phyloP scores from a whole-genome alignment of 2,888 invertebrate species.

The Caenorhabditis auriculariae region DNA sequence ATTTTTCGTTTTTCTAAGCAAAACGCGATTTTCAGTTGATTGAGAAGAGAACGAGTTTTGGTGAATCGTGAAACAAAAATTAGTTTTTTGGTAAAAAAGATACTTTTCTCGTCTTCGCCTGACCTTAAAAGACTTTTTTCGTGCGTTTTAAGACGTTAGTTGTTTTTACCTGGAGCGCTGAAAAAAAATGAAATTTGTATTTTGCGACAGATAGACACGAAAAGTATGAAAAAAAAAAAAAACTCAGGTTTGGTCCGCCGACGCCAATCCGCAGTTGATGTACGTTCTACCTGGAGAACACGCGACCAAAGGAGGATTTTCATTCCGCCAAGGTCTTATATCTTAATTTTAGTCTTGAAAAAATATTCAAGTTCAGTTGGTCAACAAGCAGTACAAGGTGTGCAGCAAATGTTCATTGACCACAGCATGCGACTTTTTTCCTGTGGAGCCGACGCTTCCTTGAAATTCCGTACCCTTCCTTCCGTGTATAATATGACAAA shows the following conservation, averaged over 20 bases:
- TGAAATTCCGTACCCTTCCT: slow-evolving; percentile 37
- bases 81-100: too few relatives aligned
- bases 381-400: slow-evolving; percentile 66
- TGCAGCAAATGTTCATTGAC: slow-evolving; percentile 91
- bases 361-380: slow-evolving; percentile 18
- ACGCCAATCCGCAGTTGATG: slow-evolving; percentile 78
- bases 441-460: slow-evolving; percentile 85
- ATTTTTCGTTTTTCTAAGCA: too few relatives aligned
- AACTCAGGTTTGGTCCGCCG: slow-evolving; percentile 85
- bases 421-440: slow-evolving; percentile 87
- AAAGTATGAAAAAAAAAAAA: background rate
- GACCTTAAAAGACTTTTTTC: too few relatives aligned
- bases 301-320: slow-evolving; percentile 82
- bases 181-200: too few relatives aligned
- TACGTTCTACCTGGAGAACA: slow-evolving; percentile 91
- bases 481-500: slow-evolving; percentile 36
- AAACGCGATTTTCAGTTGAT: too few relatives aligned
- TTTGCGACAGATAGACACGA: background rate
- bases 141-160: too few relatives aligned
- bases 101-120: too few relatives aligned
- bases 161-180: too few relatives aligned
- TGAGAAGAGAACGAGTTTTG: too few relatives aligned
- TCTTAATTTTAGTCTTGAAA: background rate
- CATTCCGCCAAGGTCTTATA: slow-evolving; percentile 78
- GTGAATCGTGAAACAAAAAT: too few relatives aligned